phyloP scores from a whole-genome alignment of 2,797 vertebrate species.

The Paguma larvata region DNA sequence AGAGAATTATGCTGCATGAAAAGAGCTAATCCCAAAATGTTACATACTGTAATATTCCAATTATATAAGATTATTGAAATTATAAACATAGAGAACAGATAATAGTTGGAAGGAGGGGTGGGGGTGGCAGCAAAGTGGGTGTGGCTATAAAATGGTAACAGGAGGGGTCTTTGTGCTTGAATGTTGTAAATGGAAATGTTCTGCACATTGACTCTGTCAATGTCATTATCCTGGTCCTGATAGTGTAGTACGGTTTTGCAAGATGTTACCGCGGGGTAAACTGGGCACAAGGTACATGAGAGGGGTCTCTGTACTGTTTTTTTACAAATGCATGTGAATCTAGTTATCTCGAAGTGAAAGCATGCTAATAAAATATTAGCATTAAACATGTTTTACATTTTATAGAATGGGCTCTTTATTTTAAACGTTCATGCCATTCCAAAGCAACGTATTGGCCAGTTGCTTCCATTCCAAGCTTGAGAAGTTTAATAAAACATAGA shows the following conservation, averaged over 20 bases:
- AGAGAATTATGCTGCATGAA: neutral
- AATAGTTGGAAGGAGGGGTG: neutral
- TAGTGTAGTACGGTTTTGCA: neutral
- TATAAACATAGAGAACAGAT: neutral
- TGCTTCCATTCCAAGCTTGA: neutral
- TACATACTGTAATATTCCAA: neutral
- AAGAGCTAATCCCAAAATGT: neutral
- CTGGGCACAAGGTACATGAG: neutral
- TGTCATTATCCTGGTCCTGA: neutral
- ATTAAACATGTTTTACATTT: neutral
- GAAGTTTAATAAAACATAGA: neutral
- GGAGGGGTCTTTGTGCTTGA: neutral
- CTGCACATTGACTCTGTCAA: neutral
- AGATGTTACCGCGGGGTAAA: neutral
- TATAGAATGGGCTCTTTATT: neutral
- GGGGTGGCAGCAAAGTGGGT: neutral
- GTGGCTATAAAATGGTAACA: neutral
- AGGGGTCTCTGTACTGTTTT: neutral
- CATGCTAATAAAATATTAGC: neutral
- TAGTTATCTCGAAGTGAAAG: neutral
- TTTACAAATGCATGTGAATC: neutral
- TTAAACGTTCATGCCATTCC: neutral
- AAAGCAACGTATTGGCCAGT: neutral
- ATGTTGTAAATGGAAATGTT: neutral
- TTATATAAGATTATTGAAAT: neutral